Conservation (phyloP, 2,888 invertebrate species). For the Tholera decimalis region DNA sequence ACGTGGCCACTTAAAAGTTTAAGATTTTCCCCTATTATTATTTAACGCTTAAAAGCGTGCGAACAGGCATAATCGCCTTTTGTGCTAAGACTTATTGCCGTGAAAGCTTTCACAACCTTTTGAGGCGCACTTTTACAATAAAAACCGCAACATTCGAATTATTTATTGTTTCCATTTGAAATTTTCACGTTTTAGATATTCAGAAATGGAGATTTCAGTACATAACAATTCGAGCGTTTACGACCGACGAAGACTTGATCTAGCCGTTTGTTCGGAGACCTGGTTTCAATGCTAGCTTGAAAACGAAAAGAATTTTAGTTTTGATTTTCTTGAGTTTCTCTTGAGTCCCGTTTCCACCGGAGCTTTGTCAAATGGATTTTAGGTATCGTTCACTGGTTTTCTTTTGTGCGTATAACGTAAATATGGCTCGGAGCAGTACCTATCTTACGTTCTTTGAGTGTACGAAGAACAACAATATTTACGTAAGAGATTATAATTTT, state of each 20-base stretch:
- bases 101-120: conserved; percentile 84
- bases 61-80: conserved; percentile 84
- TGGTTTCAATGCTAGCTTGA: conserved; percentile 46
- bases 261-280: conserved; percentile 60
- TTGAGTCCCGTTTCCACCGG: conserved; percentile 35
- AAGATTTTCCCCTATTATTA: conserved; percentile 68
- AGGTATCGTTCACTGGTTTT: conserved; percentile 45
- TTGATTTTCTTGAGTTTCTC: conserved; percentile 52
- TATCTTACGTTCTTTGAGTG: conserved; percentile 30
- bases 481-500: conserved; percentile 18
- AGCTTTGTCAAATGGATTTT: conserved; percentile 51
- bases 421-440: conserved; percentile 26
- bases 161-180: conserved; percentile 84
- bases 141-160: conserved; percentile 83
- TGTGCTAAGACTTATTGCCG: conserved; percentile 84
- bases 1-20: conserved; percentile 63
- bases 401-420: conserved; percentile 36
- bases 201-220: conserved; percentile 61
- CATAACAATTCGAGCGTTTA: conserved; percentile 63
- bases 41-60: conserved; percentile 78
- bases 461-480: conserved; percentile 33
- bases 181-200: conserved; percentile 76
- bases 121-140: conserved; percentile 79
- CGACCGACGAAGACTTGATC: conserved; percentile 65
- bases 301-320: conserved; percentile 51